Base-by-base conservation (phyloP, 1,140 invertebrate species). In the Mylabris phalerata region DNA sequence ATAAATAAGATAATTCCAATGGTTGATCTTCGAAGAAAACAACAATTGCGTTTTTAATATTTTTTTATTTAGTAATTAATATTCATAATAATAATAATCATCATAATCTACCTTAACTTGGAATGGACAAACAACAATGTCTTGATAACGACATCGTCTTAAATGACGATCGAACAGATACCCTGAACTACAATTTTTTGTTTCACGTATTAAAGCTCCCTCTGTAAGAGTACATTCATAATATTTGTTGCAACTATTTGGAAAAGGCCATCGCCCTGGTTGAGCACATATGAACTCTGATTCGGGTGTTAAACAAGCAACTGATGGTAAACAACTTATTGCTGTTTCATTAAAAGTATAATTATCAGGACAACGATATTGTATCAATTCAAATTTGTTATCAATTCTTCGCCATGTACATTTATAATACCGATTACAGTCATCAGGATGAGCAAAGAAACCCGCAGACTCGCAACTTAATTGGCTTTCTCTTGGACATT, bases 351-450 rank as follows among this genome's bases (percentile, higher is more conserved):
- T 54, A 55, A 52, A 68, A 26, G 24, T 43, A 39, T 51, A 50
- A 10, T 50, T 39, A 25, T 48, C 25, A 9, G 63, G 62, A 59
- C 68, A 70, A 39, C 59, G 44, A 40, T 62, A 67, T 47, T 70
- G 68, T 48, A 56, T 62, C 4, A 67, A 44, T 27, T 60, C 50
- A 43, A 50, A 70, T 27, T 52, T 51, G 26, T 61, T 11, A 40
- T 50, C 56, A 26, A 67, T 11, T 7, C 44, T 62, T 38, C 61
- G 57, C 62, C 61, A 71, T n/a, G 48, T 59, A 46, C 67, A 71
- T 38, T 61, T 59, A 19, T 65, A 71, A 49, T 67, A 71, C 13
- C 64, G 59, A 32, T 62, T 66, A 48, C 69, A 71, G 48, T 69
- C 56, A n/a, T 50, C 44, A 1, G 69, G 69, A 51, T 71, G 64